Percentiles rank a stretch among this genome's conserved stretches.
These are phyloP conservation scores for Mnemiopsis leidyi DNA, from an alignment of 37 sponge, comb jelly and placozoan genomes.

Conservation along the genomic window DNA sequence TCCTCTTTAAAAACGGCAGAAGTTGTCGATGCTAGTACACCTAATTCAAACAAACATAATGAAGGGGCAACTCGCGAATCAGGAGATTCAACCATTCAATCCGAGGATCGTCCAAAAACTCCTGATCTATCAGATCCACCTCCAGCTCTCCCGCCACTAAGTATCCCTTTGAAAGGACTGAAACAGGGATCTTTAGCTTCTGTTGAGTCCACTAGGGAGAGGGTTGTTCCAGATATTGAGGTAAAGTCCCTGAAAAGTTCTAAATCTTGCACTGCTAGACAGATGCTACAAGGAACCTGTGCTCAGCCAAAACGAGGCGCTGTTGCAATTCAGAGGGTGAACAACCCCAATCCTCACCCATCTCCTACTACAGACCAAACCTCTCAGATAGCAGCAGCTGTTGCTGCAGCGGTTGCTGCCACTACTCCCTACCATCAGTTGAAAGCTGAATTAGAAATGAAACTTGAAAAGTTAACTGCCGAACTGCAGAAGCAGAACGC, in stretches of 20 bases:
- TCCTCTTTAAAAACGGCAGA: constrained; percentile 18
- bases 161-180: neutral
- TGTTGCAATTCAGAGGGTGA: neutral
- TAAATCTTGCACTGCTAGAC: neutral
- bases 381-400: constrained; percentile 62
- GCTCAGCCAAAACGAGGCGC: neutral
- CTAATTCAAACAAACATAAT: neutral
- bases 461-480: neutral
- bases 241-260: neutral
- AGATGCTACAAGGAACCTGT: neutral
- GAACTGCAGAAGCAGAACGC: neutral
- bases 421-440: constrained; percentile 37
- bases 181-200: constrained; percentile 21
- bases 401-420: constrained; percentile 54
- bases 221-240: neutral
- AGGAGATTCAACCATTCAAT: neutral
- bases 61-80: neutral
- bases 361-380: neutral
- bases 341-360: neutral
- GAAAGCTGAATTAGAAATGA: neutral
- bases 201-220: neutral
- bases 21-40: constrained; percentile 54
- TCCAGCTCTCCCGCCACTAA: constrained; percentile 17
- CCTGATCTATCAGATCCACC: constrained; percentile 19
- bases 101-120: neutral